Evolutionary conservation across 2,797 vertebrate species (phyloP).

Genomic region (Emys orbicularis): DNA sequence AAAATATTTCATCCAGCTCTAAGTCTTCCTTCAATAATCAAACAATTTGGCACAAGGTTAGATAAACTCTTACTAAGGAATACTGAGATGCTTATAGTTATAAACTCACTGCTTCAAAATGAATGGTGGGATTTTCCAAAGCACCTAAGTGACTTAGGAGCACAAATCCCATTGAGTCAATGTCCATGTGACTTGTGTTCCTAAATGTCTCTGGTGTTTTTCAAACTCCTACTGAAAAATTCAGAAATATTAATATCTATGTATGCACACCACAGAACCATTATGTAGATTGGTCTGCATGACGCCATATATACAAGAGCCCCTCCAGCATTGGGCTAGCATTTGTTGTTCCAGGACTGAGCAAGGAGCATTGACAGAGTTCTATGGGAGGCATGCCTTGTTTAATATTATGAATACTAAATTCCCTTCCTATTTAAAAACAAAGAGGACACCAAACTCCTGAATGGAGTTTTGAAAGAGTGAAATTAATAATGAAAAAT

Average conservation of each 20-base stretch:
- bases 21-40: not conserved
- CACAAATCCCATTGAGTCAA: not conserved
- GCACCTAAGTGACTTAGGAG: not conserved
- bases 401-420: not conserved
- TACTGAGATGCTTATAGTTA: not conserved
- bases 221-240: not conserved
- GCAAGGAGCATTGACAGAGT: not conserved
- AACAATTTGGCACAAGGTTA: not conserved
- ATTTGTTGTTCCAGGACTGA: not conserved
- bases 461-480: slow-evolving; percentile 41
- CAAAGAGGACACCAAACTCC: slow-evolving; percentile 35
- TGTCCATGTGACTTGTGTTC: not conserved
- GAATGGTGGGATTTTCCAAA: not conserved
- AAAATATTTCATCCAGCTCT: not conserved
- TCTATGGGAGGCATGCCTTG: not conserved
- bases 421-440: slow-evolving; percentile 50
- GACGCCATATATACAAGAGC: not conserved
- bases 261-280: fast-evolving
- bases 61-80: not conserved
- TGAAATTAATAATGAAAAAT: slow-evolving; percentile 67
- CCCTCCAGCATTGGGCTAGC: not conserved
- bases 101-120: not conserved
- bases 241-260: not conserved
- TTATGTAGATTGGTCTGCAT: slow-evolving; percentile 33
- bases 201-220: not conserved